Percentiles rank a stretch among this genome's conserved stretches.
These are phyloP conservation scores for Pantherophis guttatus DNA, from an alignment of 2,113 vertebrate species.

Conservation along the genomic window DNA sequence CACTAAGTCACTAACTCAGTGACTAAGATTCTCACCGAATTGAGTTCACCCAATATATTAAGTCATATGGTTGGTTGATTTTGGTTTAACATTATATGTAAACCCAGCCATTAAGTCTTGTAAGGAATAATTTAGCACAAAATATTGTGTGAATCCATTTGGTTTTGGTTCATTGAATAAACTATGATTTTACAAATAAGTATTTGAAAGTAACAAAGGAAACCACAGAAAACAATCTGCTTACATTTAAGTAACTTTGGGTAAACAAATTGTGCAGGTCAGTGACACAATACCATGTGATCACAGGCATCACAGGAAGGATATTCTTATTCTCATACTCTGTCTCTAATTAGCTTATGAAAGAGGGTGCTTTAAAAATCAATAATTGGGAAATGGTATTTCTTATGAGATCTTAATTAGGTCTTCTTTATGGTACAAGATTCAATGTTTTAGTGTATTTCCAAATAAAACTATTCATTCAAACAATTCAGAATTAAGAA, in stretches of 20 bases:
- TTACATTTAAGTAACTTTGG: not conserved
- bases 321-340: not conserved
- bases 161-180: not conserved
- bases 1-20: not conserved
- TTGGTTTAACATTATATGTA: not conserved
- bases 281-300: not conserved
- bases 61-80: not conserved
- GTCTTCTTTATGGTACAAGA: not conserved
- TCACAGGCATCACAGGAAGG: not conserved
- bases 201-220: not conserved
- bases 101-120: not conserved
- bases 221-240: not conserved
- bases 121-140: not conserved
- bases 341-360: not conserved
- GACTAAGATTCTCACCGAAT: not conserved
- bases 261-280: not conserved
- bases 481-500: conserved; percentile 57
- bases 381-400: not conserved
- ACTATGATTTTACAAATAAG: not conserved
- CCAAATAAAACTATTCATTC: conserved; percentile 37
- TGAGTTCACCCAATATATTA: not conserved
- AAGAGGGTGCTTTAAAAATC: not conserved
- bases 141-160: not conserved
- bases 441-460: not conserved
- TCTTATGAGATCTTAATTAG: not conserved